Base-by-base conservation (phyloP, 2,113 vertebrate genomes). In the Rhinichthys klamathensis region DNA sequence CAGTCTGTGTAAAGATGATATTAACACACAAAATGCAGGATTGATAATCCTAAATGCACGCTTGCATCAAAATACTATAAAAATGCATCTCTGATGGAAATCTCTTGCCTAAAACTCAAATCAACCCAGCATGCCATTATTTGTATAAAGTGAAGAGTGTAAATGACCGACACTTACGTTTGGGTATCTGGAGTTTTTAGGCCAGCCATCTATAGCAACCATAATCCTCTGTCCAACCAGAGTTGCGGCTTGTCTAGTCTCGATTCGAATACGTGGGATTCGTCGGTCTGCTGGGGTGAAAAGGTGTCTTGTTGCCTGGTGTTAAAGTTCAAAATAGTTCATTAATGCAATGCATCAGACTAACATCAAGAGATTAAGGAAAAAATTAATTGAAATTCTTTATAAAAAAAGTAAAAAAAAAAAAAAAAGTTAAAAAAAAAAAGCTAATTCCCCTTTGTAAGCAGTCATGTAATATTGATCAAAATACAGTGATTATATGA, bases 191-290 rank as follows among this genome's bases (percentile, higher is more conserved):
- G 98, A 99, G 93, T 96, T 94, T 93, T 93, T 97, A 41, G 97
- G 97, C 98, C 98, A 99, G 30, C 97, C 98, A 0, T 99, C 98
- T 79, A 99, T 96, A 85, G 97, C 96, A 90, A 99, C 98, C 90
- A 99, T 96, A 90, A 99, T 99, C 92, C 97, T 97, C 84, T 96
- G 96, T 61, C 97, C 97, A 70, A 95, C 95, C 89, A 99, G 90
- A 0, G 92, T 84, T 69, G 96, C 91, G 2, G 98, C 93, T 88
- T 99, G 98, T 6, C 98, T 96, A 0, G 98, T 99, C 94, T 99
- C 97, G 85, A 99, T 98, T 32, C 97, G 96, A 92, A 99, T 97
- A 65, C 97, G 96, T 90, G 98, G 98, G 82, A 99, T 96, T 84
- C 96, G 95, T 6, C 96, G 96, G 91, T 99, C 98, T 83, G 98